phyloP scores from a whole-genome alignment of 2,888 invertebrate species.

The Auanema sp. region DNA sequence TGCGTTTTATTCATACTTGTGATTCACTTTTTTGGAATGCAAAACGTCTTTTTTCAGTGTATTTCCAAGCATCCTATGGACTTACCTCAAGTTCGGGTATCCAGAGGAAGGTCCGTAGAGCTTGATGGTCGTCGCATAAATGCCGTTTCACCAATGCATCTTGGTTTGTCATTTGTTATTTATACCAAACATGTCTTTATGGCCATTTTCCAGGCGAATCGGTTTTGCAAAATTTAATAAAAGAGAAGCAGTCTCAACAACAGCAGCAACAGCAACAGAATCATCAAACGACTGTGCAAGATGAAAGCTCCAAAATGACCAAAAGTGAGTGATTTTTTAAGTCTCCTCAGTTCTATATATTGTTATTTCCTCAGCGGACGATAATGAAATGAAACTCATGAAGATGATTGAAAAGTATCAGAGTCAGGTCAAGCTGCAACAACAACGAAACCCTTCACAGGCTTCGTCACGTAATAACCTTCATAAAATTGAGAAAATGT shows the following conservation, averaged over 20 bases:
- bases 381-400: slow-evolving; percentile 49
- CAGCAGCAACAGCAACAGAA: slow-evolving; percentile 11
- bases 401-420: slow-evolving; percentile 62
- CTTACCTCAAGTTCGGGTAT: slow-evolving; percentile 5
- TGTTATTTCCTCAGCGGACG: slow-evolving; percentile 24
- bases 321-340: neutral
- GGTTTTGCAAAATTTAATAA: slow-evolving; percentile 16
- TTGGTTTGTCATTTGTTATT: slow-evolving; percentile 8
- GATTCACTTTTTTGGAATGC: no score
- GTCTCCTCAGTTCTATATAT: neutral
- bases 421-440: slow-evolving; percentile 39
- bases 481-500: slow-evolving; percentile 25
- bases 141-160: slow-evolving; percentile 33
- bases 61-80: no score
- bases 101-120: slow-evolving; percentile 20
- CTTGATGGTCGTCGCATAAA: slow-evolving; percentile 36
- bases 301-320: neutral
- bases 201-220: slow-evolving; percentile 16
- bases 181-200: slow-evolving; percentile 1
- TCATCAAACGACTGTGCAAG: neutral
- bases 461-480: slow-evolving; percentile 20
- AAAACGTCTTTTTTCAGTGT: no score
- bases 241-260: slow-evolving; percentile 21
- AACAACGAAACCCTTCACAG: slow-evolving; percentile 19
- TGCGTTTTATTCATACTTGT: no score